Evolutionary conservation across 30 jellyfish, hydroid and myxozoan genomes (phyloP), one percentile per base, ranked within the genome.

Genomic region (Aurelia sp.): DNA sequence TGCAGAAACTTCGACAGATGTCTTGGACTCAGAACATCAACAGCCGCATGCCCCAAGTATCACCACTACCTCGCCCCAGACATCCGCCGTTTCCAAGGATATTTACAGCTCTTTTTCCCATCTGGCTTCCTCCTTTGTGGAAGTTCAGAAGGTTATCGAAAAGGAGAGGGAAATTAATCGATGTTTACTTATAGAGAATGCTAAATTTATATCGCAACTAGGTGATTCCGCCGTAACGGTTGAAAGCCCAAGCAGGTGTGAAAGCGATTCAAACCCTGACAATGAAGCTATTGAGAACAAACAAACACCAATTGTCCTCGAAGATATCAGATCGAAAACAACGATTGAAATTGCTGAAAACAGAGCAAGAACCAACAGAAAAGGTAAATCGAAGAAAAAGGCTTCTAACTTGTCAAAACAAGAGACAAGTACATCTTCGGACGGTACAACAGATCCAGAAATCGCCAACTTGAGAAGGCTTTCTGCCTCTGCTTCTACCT

Each of bases 41-140:
- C 66, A 57, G 66, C 66, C 66, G 66, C 66, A 57, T 57, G 20
- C 66, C 66, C 66, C 66, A 57, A 57, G 66, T n/a, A 13, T 57
- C 20, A 57, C 66, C 20, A 57, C 66, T 57, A 57, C 66, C 66
- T 57, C 66, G 66, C 66, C 66, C 66, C 66, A 57, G 20, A 57
- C 66, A 57, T 57, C 20, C 66, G 19, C 66, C 17, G 66, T 2
- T 57, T 57, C 2, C 66, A 57, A 57, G 66, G 66, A 57, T 13
- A 57, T 57, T 0, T 57, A n/a, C 66, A 57, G 66, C 66, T 57
- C 66, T n/a, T 57, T 57, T 57, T n/a, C 20, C 66, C 66, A 57
- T 57, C 66, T 27, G 33, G 33, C 33, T 27, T 27, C 33, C 33
- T 27, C 33, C 33, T 27, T 27, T 27, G 33, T 27, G 33, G 33